phyloP scores from a whole-genome alignment of 1,140 invertebrate genomes.

The Mizuhopecten yessoensis region DNA sequence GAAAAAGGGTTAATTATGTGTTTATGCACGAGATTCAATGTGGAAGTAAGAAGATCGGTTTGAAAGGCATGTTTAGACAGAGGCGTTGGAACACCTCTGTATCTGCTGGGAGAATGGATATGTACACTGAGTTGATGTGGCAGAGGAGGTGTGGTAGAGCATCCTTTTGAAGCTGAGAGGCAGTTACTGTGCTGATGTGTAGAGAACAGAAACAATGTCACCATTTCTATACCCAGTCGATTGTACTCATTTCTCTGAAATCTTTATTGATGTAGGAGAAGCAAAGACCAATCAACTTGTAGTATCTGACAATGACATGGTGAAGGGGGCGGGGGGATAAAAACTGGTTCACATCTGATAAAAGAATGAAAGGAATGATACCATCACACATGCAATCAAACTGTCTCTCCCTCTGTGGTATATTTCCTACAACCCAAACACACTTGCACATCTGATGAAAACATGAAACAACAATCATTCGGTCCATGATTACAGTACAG shows the following conservation, averaged over 20 bases:
- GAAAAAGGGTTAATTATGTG: background rate
- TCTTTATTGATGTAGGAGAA: background rate
- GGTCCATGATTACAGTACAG: background rate
- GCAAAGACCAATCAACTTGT: too few species aligned
- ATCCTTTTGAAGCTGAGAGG: background rate
- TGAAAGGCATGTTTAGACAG: background rate
- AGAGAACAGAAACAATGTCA: too few species aligned
- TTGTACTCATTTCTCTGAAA: background rate
- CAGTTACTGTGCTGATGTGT: background rate
- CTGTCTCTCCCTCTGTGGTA: background rate
- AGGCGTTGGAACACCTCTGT: background rate
- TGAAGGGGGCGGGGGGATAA: background rate
- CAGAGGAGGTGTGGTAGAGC: background rate
- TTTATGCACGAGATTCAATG: background rate
- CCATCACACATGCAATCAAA: background rate
- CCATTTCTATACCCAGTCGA: too few species aligned
- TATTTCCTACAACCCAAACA: too few species aligned
- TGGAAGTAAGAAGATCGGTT: background rate
- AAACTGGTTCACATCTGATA: too few species aligned
- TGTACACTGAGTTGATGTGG: background rate
- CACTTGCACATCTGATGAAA: background rate
- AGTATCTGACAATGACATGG: background rate
- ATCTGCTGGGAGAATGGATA: background rate
- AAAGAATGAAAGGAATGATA: background rate
- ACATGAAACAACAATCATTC: slow-evolving; percentile 16